phyloP scores from a whole-genome alignment of 2,888 invertebrate genomes.

The Athalia circularis region DNA sequence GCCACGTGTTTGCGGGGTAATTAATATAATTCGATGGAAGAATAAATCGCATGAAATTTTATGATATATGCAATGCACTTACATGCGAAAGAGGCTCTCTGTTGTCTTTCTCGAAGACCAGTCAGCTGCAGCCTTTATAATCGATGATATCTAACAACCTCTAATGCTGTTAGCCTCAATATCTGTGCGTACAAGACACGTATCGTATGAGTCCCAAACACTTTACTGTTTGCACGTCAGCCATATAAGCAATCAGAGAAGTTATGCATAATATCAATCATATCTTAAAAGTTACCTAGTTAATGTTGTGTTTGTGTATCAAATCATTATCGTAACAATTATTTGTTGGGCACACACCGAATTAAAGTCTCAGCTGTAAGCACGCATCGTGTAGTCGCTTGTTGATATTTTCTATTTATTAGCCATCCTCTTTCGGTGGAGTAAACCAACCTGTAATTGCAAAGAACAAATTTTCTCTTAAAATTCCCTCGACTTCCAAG shows the following conservation, averaged over 20 bases:
- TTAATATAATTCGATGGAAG: constrained; percentile 52
- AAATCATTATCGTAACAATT: constrained; percentile 72
- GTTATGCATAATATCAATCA: constrained; percentile 70
- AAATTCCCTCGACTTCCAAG: background rate
- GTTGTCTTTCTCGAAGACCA: constrained; percentile 19
- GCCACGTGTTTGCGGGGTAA: constrained; percentile 48
- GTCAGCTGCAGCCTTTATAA: constrained; percentile 56
- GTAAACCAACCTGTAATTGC: constrained; percentile 89
- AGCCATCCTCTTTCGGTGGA: constrained; percentile 93
- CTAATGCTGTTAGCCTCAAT: constrained; percentile 47
- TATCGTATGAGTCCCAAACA: constrained; percentile 55
- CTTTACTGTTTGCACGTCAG: constrained; percentile 62
- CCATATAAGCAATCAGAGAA: constrained; percentile 67
- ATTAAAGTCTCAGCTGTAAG: constrained; percentile 72
- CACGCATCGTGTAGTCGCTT: constrained; percentile 66
- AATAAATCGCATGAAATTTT: constrained; percentile 45
- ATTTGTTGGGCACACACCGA: constrained; percentile 72
- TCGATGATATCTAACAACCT: constrained; percentile 56
- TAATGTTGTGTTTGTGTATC: constrained; percentile 71
- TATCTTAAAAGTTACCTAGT: constrained; percentile 71
- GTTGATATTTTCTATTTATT: constrained; percentile 71
- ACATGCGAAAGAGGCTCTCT: constrained; percentile 35
- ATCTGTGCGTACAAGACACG: constrained; percentile 56
- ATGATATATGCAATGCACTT: constrained; percentile 27
- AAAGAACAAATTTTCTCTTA: constrained; percentile 12